Base-by-base conservation (phyloP, 2,113 vertebrate species). In the Catharus fuscescens region DNA sequence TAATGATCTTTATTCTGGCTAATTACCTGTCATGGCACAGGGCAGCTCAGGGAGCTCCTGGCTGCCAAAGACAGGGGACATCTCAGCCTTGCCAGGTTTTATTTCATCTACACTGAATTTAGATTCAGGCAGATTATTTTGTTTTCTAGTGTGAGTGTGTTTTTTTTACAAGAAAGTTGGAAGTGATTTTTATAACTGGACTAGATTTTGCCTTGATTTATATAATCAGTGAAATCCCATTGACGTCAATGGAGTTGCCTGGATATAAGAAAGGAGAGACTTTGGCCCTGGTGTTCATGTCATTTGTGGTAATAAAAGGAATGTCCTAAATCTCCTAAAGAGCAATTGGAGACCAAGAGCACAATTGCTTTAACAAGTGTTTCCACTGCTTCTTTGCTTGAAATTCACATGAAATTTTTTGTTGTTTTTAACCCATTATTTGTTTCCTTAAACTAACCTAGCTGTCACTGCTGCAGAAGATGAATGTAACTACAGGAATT, bases 231-330 rank as follows among this genome's bases (percentile, higher is more conserved):
- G 80, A 92, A 93, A 95, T 96, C 90, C 92, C 67, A 93, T 50
- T 96, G 95, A 96, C 94, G 94, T 97, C 96, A 97, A 53, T 57
- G n/a, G 80, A 90, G 94, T 86, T 94, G 96, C 86, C 80, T 92
- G 92, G 92, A 71, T 96, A 92, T 90, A 92, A 94, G 91, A 85
- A 87, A 70, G 79, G 93, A 94, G 72, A 92, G 88, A 64, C 79
- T 96, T 93, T 95, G 95, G 93, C 93, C 76, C 60, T 69, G 48
- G 60, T 65, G 77, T 24, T 95, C 80, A 19, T 94, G 74, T 73
- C 57, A 83, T 96, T 95, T 96, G 96, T 95, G 95, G 95, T 95
- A 95, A 94, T 94, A 80, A 86, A 86, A 94, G 82, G 95, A 95
- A 96, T 96, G 95, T 95, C 76, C 85, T 96, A 92, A 96, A 93